Evolutionary conservation across 2,797 vertebrate genomes (phyloP).

Genomic region (Chaunax sp.): DNA sequence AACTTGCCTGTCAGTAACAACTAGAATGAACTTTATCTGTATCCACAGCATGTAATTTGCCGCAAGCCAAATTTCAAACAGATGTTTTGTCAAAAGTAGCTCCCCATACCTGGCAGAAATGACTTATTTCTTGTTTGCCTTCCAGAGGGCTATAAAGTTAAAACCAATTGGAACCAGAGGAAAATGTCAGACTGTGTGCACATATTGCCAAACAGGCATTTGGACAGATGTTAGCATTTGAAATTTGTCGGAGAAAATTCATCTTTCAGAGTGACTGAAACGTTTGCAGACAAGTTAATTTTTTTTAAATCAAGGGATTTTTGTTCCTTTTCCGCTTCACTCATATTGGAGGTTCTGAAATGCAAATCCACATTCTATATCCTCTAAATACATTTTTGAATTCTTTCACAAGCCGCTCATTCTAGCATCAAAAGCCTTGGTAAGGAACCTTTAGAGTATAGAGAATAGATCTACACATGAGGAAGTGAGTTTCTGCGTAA

Average conservation of each 20-base stretch:
- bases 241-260: conserved; percentile 56
- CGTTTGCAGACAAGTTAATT: conserved; percentile 39
- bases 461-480: background rate
- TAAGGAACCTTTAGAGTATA: background rate
- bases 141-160: conserved; percentile 69
- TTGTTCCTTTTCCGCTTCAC: background rate
- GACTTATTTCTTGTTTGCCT: conserved; percentile 69
- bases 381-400: conserved; percentile 1
- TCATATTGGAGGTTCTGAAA: conserved; percentile 1
- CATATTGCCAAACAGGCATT: conserved; percentile 71
- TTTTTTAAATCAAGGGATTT: conserved; percentile 33
- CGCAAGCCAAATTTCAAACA: conserved; percentile 65
- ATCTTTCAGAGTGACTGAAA: conserved; percentile 48
- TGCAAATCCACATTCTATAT: background rate
- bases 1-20: conserved; percentile 36
- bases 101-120: conserved; percentile 65
- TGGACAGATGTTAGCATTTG: conserved; percentile 68
- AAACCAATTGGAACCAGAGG: conserved; percentile 74
- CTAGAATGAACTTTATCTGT: conserved; percentile 41
- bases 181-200: conserved; percentile 64
- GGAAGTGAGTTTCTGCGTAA: background rate
- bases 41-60: conserved; percentile 53
- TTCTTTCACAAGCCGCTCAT: background rate
- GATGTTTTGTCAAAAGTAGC: conserved; percentile 65
- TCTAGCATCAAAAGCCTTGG: conserved; percentile 3